These are phyloP conservation scores for Aphaenogaster rudis DNA, from an alignment of 1,140 invertebrate genomes.

Conservation along the genomic window DNA sequence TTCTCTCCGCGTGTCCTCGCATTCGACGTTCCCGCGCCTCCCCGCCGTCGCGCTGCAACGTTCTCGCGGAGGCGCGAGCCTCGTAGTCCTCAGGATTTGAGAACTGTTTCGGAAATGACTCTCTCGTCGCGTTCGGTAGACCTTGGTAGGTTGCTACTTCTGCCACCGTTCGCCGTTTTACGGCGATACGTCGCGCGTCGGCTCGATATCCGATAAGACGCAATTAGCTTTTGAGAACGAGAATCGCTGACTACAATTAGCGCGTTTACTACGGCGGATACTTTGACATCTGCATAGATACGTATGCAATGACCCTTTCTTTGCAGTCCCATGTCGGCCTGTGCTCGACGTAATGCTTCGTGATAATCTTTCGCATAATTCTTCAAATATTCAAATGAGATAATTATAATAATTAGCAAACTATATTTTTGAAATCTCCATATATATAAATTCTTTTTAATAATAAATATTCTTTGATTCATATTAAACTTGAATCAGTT, in stretches of 20 bases:
- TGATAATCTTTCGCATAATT: neutral
- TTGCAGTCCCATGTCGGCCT: neutral
- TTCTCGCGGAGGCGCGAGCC: neutral
- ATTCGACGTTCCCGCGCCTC: conserved; percentile 64
- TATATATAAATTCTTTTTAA: neutral
- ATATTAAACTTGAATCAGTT: neutral
- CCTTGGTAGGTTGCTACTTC: too few relatives aligned
- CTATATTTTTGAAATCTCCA: neutral
- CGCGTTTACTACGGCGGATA: neutral
- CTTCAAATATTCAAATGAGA: neutral
- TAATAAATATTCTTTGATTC: neutral
- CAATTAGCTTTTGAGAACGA: neutral
- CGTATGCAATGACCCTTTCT: neutral
- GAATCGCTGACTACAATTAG: neutral
- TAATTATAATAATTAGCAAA: too few relatives aligned
- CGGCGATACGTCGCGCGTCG: neutral
- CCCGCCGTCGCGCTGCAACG: neutral
- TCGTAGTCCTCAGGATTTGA: neutral
- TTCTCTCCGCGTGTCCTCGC: conserved; percentile 61
- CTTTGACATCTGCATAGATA: neutral
- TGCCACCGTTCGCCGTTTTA: neutral
- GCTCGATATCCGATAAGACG: neutral
- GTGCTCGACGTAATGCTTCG: neutral
- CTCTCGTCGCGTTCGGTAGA: neutral
- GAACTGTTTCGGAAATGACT: neutral